Evolutionary conservation across 2,113 vertebrate genomes (phyloP), one percentile per base, ranked within the genome.

Genomic region (Pelvicachromis taeniatus): DNA sequence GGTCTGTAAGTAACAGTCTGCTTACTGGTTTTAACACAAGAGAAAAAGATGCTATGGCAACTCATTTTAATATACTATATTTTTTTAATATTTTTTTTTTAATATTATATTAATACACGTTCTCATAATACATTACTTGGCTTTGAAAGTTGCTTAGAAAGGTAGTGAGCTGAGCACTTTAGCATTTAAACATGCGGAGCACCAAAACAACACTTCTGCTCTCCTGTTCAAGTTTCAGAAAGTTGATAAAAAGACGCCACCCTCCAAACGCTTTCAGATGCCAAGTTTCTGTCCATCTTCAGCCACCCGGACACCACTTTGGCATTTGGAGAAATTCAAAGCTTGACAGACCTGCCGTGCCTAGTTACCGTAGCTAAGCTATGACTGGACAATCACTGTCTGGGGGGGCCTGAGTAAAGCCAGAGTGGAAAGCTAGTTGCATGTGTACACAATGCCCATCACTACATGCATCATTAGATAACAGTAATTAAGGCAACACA

Each of bases 381-480:
- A 12, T 26, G 31, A 81, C 10, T 77, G 61, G 68, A 85, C 59
- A 58, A 83, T 83, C 16, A 3, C 13, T 40, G 61, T 82, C 45
- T 68, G 21, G 54, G 9, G 8, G 50, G 5, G 11, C 70, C 87
- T 21, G 19, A 87, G 82, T 56, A 81, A 65, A 77, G 50, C 77
- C 42, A 75, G n/a, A 82, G 59, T 85, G 84, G 68, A 87, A 82
- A 85, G 80, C n/a, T 61, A 19, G 80, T 12, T 29, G 48, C 54
- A 26, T 23, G 12, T 31, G 8, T 65, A 55, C 70, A 77, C 53
- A 55, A 21, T 75, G 40, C 23, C 48, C 21, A 31, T 79, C 59
- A 63, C 31, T 23, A 70, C 68, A 21, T 54, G 77, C n/a, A 56
- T 31, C 11, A 61, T 63, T 38, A 40, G 42, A 81, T 29, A 26